Conservation (phyloP, 2,113 vertebrate species). For the Anser cygnoides region DNA sequence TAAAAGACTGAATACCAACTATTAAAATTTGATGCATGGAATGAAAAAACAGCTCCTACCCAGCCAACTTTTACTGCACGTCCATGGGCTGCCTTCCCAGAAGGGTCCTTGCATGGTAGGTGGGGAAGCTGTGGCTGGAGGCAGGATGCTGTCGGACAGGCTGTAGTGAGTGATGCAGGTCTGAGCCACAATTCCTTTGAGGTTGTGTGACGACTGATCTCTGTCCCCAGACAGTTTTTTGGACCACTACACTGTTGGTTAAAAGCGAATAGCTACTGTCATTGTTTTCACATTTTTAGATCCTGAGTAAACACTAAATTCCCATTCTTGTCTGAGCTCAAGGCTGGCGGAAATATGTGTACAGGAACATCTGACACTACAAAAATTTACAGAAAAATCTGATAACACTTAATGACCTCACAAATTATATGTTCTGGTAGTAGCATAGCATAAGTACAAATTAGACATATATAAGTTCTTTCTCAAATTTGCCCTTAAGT, state of each 20-base stretch:
- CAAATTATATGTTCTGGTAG: neutral
- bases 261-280: neutral
- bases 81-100: neutral
- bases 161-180: accelerated
- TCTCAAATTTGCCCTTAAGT: neutral
- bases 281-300: neutral
- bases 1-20: neutral
- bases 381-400: neutral
- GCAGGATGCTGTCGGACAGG: accelerated
- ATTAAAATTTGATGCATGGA: neutral
- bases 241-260: neutral
- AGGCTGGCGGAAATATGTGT: neutral
- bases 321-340: accelerated
- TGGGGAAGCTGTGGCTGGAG: neutral
- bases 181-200: accelerated
- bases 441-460: neutral
- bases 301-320: neutral
- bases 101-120: too few relatives aligned
- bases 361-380: neutral
- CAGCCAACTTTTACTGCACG: accelerated
- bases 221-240: neutral
- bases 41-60: neutral
- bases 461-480: neutral
- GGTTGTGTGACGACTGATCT: neutral
- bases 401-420: neutral